Conservation (phyloP, 2,888 invertebrate genomes). For the Hypselothyrea guttata region DNA sequence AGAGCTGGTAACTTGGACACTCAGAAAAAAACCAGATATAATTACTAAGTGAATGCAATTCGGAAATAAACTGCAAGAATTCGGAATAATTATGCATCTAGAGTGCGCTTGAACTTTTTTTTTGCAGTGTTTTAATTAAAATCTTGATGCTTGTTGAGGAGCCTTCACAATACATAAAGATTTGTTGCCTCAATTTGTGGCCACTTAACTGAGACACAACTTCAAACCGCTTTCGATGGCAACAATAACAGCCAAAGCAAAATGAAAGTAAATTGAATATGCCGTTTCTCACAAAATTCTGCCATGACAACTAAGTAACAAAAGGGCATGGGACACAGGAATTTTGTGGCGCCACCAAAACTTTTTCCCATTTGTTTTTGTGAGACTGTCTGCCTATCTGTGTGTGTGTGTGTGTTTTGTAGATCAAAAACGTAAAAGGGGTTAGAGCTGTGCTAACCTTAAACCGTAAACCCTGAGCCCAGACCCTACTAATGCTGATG, state of each 20-base stretch:
- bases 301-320: conserved; percentile 53
- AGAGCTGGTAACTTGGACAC: too few species aligned
- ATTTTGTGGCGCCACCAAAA: conserved; percentile 50
- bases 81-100: too few species aligned
- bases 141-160: too few species aligned
- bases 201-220: conserved; percentile 41
- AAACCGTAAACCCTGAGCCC: conserved; percentile 11
- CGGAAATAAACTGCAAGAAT: conserved; percentile 2
- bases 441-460: conserved; percentile 31
- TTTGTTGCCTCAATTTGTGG: conserved; percentile 50
- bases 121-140: background rate
- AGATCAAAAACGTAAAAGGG: conserved; percentile 60
- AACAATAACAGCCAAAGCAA: conserved; percentile 19
- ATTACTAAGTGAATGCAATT: too few species aligned
- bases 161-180: conserved; percentile 11
- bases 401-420: conserved; percentile 33
- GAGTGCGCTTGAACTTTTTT: too few species aligned
- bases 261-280: conserved; percentile 59
- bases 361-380: conserved; percentile 36
- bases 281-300: conserved; percentile 25
- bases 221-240: conserved; percentile 47
- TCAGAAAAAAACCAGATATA: too few species aligned
- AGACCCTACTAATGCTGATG: conserved; percentile 21
- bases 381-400: too few species aligned
- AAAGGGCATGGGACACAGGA: background rate